Evolutionary conservation across 2,797 vertebrate genomes (phyloP).

Genomic region (Urocyon cinereoargenteus): DNA sequence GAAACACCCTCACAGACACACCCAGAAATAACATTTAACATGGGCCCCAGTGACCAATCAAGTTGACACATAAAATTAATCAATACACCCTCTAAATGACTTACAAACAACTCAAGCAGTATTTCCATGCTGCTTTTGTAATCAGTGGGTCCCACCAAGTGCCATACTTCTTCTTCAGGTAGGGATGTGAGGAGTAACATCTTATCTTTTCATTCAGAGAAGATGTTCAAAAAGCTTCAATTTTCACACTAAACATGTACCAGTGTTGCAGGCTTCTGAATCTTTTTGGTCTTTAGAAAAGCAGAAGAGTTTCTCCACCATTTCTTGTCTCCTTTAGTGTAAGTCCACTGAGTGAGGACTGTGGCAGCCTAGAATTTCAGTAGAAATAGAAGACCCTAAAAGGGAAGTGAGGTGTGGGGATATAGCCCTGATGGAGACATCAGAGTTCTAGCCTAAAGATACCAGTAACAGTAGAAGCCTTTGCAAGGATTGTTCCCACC

Average conservation of each 20-base stretch:
- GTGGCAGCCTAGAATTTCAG: rapidly evolving
- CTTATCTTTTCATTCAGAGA: not conserved
- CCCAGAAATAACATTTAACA: not conserved
- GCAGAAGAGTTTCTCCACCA: not conserved
- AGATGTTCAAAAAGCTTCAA: not conserved
- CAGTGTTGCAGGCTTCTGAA: not conserved
- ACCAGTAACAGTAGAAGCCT: rapidly evolving
- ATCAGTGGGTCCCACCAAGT: rapidly evolving
- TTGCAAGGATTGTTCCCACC: not conserved
- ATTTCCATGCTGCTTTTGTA: not conserved
- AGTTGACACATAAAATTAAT: not conserved
- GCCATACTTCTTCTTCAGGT: not conserved
- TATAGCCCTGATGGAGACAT: rapidly evolving
- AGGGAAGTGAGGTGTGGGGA: not conserved
- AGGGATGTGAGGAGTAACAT: not conserved
- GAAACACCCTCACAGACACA: not conserved
- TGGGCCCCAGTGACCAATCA: not conserved
- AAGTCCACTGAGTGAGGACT: not conserved
- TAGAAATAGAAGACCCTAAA: rapidly evolving
- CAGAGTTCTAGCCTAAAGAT: too few relatives aligned
- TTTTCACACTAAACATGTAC: not conserved
- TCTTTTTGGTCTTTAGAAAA: not conserved
- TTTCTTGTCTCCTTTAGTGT: not conserved
- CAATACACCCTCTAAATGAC: not conserved
- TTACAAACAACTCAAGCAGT: not conserved